Evolutionary conservation across 2,888 invertebrate genomes (phyloP), one percentile per base, ranked within the genome.

Genomic region (Malthinus flaveolus): DNA sequence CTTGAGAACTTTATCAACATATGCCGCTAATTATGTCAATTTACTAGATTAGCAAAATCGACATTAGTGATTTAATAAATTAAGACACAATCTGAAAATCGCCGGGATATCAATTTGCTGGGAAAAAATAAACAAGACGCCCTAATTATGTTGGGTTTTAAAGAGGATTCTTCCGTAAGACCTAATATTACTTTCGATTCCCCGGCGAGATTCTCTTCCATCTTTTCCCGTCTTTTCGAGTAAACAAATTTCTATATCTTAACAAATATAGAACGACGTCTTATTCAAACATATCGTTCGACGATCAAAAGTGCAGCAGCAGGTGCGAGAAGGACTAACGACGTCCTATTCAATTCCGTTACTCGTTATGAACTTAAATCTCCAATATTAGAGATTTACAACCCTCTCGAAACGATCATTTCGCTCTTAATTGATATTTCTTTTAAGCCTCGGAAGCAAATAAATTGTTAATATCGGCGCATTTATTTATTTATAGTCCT

Each of bases 11-110:
- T 54, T 53, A 55, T 42, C 39, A 55, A 47, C 59, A 55, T 55
- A 59, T 55, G 59, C 50, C 46, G 39, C 39, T 50, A 55, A 55
- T 45, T 50, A 56, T 56, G 49, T 42, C 50, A 49, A 56, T 56
- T 56, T 46, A 46, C 33, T 37, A 54, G 50, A 58, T 52, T 52
- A 35, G 39, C 39, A 57, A 57, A 57, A 51, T 57, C 57, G 31
- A 46, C 47, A 35, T 33, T 50, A 37, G 45, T 50, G 37, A 33
- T 49, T 37, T 37, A 12, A 50, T 50, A 56, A 39, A 47, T 35
- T 31, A 50, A 35, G 56, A 39, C 12, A 49, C 56, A 42, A 50
- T 46, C 32, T 33, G 11, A 36, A 32, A 46, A 36, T 50, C 50
- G 23, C 44, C 49, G 33, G 49, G 49, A 46, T 36, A 35, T 48